Evolutionary conservation across 2,888 invertebrate genomes (phyloP), one percentile per base, ranked within the genome.

Genomic region (Drosophila colorata): DNA sequence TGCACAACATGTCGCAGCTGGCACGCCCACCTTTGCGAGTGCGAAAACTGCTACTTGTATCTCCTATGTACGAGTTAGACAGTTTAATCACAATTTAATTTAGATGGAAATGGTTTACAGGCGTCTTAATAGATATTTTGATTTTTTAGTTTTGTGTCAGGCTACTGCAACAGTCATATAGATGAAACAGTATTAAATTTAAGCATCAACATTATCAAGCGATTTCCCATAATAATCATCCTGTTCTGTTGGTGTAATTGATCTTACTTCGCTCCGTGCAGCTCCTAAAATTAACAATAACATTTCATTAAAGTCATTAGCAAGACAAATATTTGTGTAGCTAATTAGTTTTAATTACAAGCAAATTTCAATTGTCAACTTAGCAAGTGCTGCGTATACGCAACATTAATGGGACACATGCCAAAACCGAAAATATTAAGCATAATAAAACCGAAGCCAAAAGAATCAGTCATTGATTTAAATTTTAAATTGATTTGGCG

Each of bases 331-430:
- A 87, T 84, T 87, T 87, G 64, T 52, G 56, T 63, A 78, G 69
- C 55, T 85, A 78, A 78, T 82, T 84, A 74, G 80, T 70, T 80
- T 80, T 65, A 80, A 77, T 73, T 84, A 66, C 67, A 78, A 53
- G 51, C 60, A 48, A 44, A 58, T 48, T 64, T 53, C 56, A 49
- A 61, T 67, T 66, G 78, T 57, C 59, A 60, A 51, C 52, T 80
- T 44, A 7, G 38, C 58, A 16, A 33, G n/a, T 47, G 16, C 40
- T 20, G 31, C 78, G 69, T 73, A 78, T 80, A 65, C 60, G 67
- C 48, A 60, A 79, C 65, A 63, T 69, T 58, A 38, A 52, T 48
- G 44, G 46, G 20, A 20, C 46, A 31, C 18, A 49, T 56, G 46
- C 52, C 28, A 44, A 16, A 7, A 11, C 6, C 23, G 44, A 41